Percentiles rank a stretch among this genome's conserved stretches.
Evolutionary conservation across 1,140 invertebrate species (phyloP).

Genomic region (Drosophila sp.): DNA sequence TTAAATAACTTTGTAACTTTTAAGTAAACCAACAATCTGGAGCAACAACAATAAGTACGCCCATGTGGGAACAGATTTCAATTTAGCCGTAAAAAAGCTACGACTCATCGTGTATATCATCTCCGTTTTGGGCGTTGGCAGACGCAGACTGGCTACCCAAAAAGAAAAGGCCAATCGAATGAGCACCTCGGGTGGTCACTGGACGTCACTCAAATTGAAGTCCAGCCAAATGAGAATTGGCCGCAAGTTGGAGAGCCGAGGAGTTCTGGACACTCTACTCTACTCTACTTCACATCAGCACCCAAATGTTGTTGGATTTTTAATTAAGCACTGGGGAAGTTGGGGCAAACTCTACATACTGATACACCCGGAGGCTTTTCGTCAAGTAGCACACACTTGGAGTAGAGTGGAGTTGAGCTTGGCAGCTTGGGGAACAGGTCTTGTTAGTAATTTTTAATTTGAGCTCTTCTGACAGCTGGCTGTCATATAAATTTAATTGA

Average conservation of each 20-base stretch:
- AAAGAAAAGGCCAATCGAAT: conserved; percentile 33
- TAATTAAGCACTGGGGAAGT: conserved; percentile 65
- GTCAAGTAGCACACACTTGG: conserved; percentile 44
- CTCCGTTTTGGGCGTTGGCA: conserved; percentile 9
- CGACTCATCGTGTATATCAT: background rate
- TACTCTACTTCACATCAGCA: conserved; percentile 45
- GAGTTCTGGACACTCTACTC: background rate
- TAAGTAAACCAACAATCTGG: too few relatives aligned
- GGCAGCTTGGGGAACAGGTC: conserved; percentile 56
- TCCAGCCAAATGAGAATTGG: conserved; percentile 74
- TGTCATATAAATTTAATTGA: conserved; percentile 83
- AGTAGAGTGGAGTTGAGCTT: background rate
- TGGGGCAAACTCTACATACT: conserved; percentile 18
- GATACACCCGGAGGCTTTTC: conserved; percentile 56
- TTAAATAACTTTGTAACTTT: too few relatives aligned
- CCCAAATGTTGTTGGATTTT: conserved; percentile 72
- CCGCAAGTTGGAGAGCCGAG: background rate
- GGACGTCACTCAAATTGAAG: conserved; percentile 80
- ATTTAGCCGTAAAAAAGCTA: conserved; percentile 6
- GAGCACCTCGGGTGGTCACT: conserved; percentile 66
- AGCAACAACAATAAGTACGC: background rate
- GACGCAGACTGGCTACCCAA: conserved; percentile 54
- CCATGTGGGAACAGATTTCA: background rate
- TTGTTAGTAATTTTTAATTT: conserved; percentile 83
- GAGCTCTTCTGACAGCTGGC: conserved; percentile 82